Evolutionary conservation across 2,113 vertebrate genomes (phyloP).

Genomic region (Mirounga angustirostris): DNA sequence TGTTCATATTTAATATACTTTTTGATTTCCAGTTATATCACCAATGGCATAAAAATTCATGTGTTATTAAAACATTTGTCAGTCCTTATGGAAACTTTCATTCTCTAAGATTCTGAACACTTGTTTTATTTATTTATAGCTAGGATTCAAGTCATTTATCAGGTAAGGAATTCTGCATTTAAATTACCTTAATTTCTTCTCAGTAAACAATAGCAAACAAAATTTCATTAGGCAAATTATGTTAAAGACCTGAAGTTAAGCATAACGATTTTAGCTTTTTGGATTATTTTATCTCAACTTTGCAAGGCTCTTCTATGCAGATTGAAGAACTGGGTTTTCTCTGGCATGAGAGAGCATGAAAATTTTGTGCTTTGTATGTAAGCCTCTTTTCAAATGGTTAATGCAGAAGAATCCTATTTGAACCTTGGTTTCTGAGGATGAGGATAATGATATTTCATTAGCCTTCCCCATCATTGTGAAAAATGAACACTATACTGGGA

Average conservation of each 20-base stretch:
- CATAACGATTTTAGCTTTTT: background rate
- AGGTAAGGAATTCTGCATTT: slow-evolving; percentile 49
- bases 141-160: slow-evolving; percentile 59
- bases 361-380: background rate
- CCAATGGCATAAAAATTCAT: slow-evolving; percentile 80
- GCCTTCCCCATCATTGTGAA: background rate
- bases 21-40: slow-evolving; percentile 80
- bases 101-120: slow-evolving; percentile 67
- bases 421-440: background rate
- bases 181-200: slow-evolving; percentile 64
- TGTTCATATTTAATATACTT: slow-evolving; percentile 82
- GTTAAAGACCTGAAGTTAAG: slow-evolving; percentile 13
- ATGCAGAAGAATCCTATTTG: background rate
- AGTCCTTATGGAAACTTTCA: slow-evolving; percentile 77
- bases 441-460: background rate
- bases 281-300: slow-evolving; percentile 27
- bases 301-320: background rate
- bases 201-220: slow-evolving; percentile 55
- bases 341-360: background rate
- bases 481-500: background rate
- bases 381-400: background rate
- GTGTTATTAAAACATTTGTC: slow-evolving; percentile 84
- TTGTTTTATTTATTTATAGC: slow-evolving; percentile 80
- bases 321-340: background rate
- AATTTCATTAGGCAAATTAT: slow-evolving; percentile 57